Base-by-base conservation (phyloP, 2,113 vertebrate species). In the Toxotes jaculatrix region DNA sequence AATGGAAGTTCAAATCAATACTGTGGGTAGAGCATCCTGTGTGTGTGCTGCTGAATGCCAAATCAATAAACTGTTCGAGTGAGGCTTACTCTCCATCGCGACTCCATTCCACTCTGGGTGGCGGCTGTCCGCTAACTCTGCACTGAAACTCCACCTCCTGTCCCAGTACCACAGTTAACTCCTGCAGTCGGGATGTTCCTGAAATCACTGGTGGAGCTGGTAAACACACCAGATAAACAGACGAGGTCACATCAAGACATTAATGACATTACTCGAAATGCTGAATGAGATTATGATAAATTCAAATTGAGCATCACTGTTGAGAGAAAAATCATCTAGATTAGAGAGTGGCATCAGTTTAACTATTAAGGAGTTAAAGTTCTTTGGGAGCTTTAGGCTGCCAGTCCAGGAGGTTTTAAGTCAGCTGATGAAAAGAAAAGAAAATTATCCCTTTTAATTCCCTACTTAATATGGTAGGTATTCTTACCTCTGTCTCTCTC, bases 71-170 rank as follows among this genome's bases (percentile, higher is more conserved):
- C 16, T 8, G 27, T n/a, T 21, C 0, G 6, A 42, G 36, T 5
- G 55, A 73, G 61, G 93, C 96, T 94, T 91, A 97, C 97, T 96
- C 96, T 91, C 96, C 95, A 0, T 97, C 96, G 6, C 95, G 96
- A 88, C 94, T 97, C 97, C 97, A 97, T 60, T 97, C 96, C 90
- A 97, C 94, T 71, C 89, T 90, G 49, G 97, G 97, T 0, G 57
- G 81, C 47, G 97, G 97, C 5, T 84, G 85, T 17, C 97, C 97
- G 0, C 91, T 93, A 3, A 95, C 93, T 47, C 83, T 87, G 64
- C 97, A 97, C 60, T 93, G 92, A 65, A 97, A 93, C 75, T 95
- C 92, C 42, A 96, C 93, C 21, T 95, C 92, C 10, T 94, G 92
- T 2, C 95, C 96, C 3, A 91, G 91, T 5, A 92, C 90, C 45